phyloP scores from a whole-genome alignment of 2,797 vertebrate species.

The Pangasius djambal region DNA sequence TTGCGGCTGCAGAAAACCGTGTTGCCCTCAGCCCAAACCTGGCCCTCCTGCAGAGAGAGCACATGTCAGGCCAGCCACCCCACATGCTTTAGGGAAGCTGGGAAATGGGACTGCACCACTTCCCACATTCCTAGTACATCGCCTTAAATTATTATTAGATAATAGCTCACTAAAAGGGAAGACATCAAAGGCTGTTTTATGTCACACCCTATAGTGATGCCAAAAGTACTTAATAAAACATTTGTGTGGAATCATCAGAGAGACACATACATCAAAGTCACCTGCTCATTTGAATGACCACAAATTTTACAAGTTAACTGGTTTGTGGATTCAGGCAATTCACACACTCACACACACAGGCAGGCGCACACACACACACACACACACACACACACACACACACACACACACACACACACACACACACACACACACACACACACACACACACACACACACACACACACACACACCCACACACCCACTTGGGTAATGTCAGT shows the following conservation, averaged over 20 bases:
- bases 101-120: background rate
- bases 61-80: conserved; percentile 33
- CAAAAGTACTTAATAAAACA: conserved; percentile 34
- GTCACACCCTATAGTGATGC: conserved; percentile 47
- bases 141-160: conserved; percentile 38
- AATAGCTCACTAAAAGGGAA: conserved; percentile 8
- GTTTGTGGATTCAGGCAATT: conserved; percentile 35
- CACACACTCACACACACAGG: background rate
- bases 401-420: background rate
- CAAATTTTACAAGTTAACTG: conserved; percentile 15
- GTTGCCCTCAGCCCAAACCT: conserved; percentile 73
- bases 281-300: conserved; percentile 46
- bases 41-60: conserved; percentile 70
- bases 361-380: background rate
- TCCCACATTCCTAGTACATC: background rate
- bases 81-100: background rate
- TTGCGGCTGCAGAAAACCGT: conserved; percentile 92
- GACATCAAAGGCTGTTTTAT: conserved; percentile 48
- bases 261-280: background rate
- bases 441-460: background rate
- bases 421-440: background rate
- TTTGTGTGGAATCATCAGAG: background rate
- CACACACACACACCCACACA: background rate
- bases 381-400: background rate
- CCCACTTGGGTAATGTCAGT: conserved; percentile 26